Evolutionary conservation across 64 coral and sea anemone species (phyloP).

Genomic region (Actinia tenebrosa): DNA sequence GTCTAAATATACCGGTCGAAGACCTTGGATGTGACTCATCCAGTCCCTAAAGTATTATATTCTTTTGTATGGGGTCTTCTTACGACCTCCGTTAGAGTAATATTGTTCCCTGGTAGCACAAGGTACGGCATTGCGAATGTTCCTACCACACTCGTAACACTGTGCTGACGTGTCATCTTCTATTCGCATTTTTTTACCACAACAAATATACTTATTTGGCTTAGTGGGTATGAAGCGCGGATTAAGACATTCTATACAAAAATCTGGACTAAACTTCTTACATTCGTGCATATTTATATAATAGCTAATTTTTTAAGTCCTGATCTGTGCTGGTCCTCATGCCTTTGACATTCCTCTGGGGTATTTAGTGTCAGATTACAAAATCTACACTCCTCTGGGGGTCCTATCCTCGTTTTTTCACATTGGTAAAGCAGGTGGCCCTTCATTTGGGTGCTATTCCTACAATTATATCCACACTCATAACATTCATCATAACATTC

Average conservation of each 20-base stretch:
- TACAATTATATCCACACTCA: too few relatives aligned
- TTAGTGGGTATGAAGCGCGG: too few relatives aligned
- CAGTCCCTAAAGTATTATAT: too few relatives aligned
- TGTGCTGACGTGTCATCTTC: neutral
- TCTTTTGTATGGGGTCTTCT: too few relatives aligned
- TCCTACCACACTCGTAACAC: neutral
- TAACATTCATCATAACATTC: too few relatives aligned
- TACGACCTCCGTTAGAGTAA: too few relatives aligned
- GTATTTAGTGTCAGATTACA: neutral
- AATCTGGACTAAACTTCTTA: too few relatives aligned
- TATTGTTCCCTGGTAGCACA: neutral
- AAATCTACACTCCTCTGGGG: neutral
- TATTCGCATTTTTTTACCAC: neutral
- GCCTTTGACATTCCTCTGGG: neutral
- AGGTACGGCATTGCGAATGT: neutral
- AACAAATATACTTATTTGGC: neutral
- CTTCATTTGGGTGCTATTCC: neutral
- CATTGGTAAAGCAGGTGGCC: neutral
- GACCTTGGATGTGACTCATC: too few relatives aligned
- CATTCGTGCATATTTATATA: too few relatives aligned
- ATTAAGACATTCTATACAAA: too few relatives aligned
- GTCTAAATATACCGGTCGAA: too few relatives aligned
- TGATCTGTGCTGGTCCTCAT: neutral
- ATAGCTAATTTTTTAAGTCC: neutral
- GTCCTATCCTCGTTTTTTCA: neutral